Evolutionary conservation across 2,113 vertebrate species (phyloP), one percentile per base, ranked within the genome.

Genomic region (Naja naja): DNA sequence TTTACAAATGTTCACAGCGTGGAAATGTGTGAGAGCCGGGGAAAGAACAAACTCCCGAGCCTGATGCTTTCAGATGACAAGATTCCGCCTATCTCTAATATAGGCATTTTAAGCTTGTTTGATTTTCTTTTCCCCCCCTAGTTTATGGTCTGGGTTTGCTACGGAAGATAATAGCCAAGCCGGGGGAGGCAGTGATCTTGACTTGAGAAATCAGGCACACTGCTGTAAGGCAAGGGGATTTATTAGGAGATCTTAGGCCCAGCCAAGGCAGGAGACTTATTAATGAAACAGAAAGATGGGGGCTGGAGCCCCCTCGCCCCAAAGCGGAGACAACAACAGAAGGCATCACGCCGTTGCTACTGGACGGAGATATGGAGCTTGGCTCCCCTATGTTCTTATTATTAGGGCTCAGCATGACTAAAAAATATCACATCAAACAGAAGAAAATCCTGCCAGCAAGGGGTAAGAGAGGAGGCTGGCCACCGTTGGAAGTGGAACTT

Each of bases 361-460:
- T 93, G 93, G n/a, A n/a, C n/a, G n/a, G 92, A 95, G 93, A 89
- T 89, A 94, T 93, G 90, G 95, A 94, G 93, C 93, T 94, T 89
- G 90, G 93, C 91, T 96, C 95, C 91, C 92, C 91, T 93, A 11
- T 93, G 93, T 89, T 96, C 93, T 95, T 96, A 97, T 96, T 95
- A 93, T 96, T 96, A 95, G 93, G 94, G 95, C 96, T 95, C 95
- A 95, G 94, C 91, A 27, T 95, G 95, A 96, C 91, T 96, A 95
- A 96, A 95, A 97, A 96, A 95, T 96, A 94, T 96, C 95, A 96
- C 94, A 97, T 95, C 94, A 95, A 97, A 97, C 94, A 95, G 95
- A 94, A 96, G 90, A 56, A 95, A 95, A 95, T 97, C 93, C 91
- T 97, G 94, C 94, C 95, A 96, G 95, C 93, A 97, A 97, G 95